Percentiles rank a stretch among this genome's conserved stretches.
These are phyloP conservation scores for Crypturellus undulatus DNA, from an alignment of 2,113 vertebrate genomes.

Conservation along the genomic window DNA sequence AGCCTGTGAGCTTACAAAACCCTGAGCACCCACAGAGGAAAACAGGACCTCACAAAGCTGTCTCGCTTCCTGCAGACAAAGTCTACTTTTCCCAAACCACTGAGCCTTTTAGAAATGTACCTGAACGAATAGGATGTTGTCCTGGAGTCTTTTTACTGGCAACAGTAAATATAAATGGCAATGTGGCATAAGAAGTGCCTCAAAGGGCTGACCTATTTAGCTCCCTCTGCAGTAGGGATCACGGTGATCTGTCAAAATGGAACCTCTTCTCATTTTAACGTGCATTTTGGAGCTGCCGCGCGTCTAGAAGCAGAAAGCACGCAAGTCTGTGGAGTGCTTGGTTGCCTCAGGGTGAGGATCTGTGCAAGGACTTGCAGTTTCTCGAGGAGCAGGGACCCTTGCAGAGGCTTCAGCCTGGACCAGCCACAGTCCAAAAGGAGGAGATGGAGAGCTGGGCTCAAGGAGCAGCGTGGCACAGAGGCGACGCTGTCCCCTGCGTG, in stretches of 20 bases:
- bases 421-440: background rate
- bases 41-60: accelerated
- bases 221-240: background rate
- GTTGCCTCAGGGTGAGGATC: background rate
- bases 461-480: background rate
- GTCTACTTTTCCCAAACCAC: accelerated
- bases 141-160: background rate
- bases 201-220: background rate
- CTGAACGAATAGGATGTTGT: background rate
- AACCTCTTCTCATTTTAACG: background rate
- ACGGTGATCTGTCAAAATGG: background rate
- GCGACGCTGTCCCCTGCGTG: background rate
- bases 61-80: accelerated
- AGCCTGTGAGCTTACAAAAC: background rate
- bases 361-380: background rate
- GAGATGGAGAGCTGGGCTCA: background rate
- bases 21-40: background rate
- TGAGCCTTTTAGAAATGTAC: background rate
- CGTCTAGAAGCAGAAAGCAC: background rate
- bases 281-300: background rate
- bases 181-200: accelerated
- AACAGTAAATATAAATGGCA: background rate
- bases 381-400: background rate
- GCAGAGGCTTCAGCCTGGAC: background rate
- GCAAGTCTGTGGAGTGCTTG: background rate